Conservation (phyloP, 2,797 vertebrate species). For the Gastrophryne carolinensis region DNA sequence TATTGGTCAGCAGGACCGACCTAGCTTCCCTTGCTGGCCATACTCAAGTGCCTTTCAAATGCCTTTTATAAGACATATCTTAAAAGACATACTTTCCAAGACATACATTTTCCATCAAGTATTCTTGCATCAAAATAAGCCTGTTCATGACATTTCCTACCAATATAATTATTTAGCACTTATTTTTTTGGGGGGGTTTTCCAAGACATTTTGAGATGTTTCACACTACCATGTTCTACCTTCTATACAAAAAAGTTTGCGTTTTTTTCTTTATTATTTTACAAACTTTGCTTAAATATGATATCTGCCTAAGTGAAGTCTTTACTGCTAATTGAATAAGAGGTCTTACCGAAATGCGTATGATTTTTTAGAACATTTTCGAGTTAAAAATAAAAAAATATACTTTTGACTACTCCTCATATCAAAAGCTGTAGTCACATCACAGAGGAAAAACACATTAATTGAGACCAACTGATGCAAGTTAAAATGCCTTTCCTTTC, state of each 20-base stretch:
- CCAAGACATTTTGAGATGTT: neutral
- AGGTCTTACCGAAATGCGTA: neutral
- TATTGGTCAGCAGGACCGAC: no score
- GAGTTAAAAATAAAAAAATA: neutral
- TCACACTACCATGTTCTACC: neutral
- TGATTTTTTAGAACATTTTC: constrained; percentile 8
- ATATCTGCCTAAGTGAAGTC: neutral
- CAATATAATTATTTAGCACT: neutral
- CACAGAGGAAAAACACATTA: constrained; percentile 19
- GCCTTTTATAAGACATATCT: no score
- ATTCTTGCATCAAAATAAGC: no score
- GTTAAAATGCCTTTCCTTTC: constrained; percentile 41
- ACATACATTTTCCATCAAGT: no score
- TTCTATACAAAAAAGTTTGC: neutral
- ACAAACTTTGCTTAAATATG: neutral
- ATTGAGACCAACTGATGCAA: constrained; percentile 37
- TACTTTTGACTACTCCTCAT: neutral
- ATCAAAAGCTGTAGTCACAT: constrained; percentile 40
- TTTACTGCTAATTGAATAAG: neutral
- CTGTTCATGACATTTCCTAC: no score
- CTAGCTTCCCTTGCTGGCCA: no score
- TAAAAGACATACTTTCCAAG: no score
- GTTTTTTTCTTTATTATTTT: neutral
- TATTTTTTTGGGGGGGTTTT: neutral
- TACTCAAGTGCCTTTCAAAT: no score